A percentile compares a stretch with the other conserved stretches of the same genome.
Conservation (phyloP, 2,888 invertebrate species). For the Papilio elwesi region DNA sequence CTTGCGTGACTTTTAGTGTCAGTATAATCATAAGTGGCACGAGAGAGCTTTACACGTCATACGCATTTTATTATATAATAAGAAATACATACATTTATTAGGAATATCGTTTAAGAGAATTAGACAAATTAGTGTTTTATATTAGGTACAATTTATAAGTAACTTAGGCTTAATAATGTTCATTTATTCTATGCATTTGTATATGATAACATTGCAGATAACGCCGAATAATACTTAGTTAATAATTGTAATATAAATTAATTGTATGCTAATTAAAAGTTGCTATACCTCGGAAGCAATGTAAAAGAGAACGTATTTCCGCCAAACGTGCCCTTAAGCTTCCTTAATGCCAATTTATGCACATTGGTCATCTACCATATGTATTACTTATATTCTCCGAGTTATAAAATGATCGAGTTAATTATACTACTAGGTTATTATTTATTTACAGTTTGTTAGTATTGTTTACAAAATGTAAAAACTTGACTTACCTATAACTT, state of each 20-base stretch:
- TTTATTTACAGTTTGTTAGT: slow-evolving; percentile 22
- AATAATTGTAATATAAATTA: background rate
- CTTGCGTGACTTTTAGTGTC: slow-evolving; percentile 18
- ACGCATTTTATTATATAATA: background rate
- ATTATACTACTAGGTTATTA: background rate
- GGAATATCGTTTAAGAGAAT: background rate
- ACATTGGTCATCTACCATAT: slow-evolving; percentile 2
- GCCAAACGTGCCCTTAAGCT: slow-evolving; percentile 33
- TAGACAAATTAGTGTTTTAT: background rate
- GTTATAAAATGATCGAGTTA: background rate
- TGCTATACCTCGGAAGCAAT: slow-evolving; percentile 31
- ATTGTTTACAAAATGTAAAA: slow-evolving; percentile 32
- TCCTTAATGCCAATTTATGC: slow-evolving; percentile 34
- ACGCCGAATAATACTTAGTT: background rate
- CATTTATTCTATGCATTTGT: background rate
- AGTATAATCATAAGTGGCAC: slow-evolving; percentile 3
- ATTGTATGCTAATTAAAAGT: slow-evolving; percentile 27
- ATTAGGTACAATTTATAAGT: background rate
- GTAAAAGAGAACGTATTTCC: slow-evolving; percentile 37
- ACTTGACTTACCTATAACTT: slow-evolving; percentile 55
- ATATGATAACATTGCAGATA: background rate
- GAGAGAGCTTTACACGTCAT: background rate
- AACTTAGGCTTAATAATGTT: background rate
- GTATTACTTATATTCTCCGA: background rate
- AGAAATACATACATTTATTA: background rate